Evolutionary conservation across 2,888 invertebrate genomes (phyloP), one percentile per base, ranked within the genome.

Genomic region (Mimachlamys varia): DNA sequence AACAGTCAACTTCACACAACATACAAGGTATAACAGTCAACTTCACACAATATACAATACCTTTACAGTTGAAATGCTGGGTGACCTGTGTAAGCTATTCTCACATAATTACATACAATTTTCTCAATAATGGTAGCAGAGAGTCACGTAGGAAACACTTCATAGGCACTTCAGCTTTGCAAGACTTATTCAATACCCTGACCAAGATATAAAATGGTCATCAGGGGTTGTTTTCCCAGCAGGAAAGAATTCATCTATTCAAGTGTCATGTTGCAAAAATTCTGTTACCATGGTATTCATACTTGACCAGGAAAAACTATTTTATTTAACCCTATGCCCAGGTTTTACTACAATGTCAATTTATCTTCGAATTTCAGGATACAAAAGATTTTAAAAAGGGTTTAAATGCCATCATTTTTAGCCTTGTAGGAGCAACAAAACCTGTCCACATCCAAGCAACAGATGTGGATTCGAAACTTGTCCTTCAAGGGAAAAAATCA

Each of bases 161-260:
- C 27, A 22, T 33, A 76, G 76, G 76, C 76, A 76, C 76, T 76
- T 76, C 12, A 76, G 76, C 76, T 76, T 76, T 76, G 33, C 76
- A 76, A 76, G 76, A 76, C 33, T n/a, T 62, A 62, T 53, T 53
- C 53, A 13, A 58, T 12, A 58, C 58, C 22, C 58, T 58, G 58
- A 58, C 58, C 58, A 7, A 58, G 58, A 22, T 58, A 58, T 4
- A 22, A 0, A 44, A 53, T 19, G 58, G 58, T 58, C 58, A 22
- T 22, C 7, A n/a, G 19, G 7, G 55, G 22, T 58, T 19, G 15
- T 12, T 17, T 22, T 58, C n/a, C 19, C 15, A 44, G 44, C 44
- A 44, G 7, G 53, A 53, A 53, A 53, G 53, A 17, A 53, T 5
- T 17, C 5, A 58, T 19, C 7, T 22, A 58, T 22, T 22, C 22